Percentiles rank a stretch among this genome's conserved stretches.
Evolutionary conservation across 2,888 invertebrate genomes (phyloP).

Genomic region (Exephanes ischioxanthus): DNA sequence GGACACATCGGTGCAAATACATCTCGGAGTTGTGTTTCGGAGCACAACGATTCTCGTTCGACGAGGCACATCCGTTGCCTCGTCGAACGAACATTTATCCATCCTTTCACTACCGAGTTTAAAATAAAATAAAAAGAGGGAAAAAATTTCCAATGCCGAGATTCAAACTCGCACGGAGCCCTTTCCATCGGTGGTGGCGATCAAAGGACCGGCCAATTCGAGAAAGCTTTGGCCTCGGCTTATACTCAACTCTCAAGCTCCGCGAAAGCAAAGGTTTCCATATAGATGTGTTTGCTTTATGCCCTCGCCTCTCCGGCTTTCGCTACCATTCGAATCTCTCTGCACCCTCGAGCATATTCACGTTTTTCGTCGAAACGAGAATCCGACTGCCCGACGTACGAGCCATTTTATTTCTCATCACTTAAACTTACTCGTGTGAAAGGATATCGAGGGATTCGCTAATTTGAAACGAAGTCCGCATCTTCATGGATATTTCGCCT

Average conservation of each 20-base stretch:
- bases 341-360: slow-evolving; percentile 39
- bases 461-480: slow-evolving; percentile 31
- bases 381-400: slow-evolving; percentile 39
- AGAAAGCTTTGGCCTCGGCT: slow-evolving; percentile 67
- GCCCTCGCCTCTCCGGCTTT: slow-evolving; percentile 37
- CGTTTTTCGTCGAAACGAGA: slow-evolving; percentile 25
- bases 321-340: slow-evolving; percentile 38
- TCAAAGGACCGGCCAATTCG: slow-evolving; percentile 70
- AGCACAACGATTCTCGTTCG: not conserved
- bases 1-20: not conserved
- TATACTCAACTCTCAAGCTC: slow-evolving; percentile 51
- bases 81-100: slow-evolving; percentile 4
- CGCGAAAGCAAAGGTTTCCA: slow-evolving; percentile 59
- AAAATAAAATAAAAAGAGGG: slow-evolving; percentile 43
- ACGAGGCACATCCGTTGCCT: not conserved
- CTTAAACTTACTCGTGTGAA: slow-evolving; percentile 54
- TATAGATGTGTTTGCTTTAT: slow-evolving; percentile 64
- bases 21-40: not conserved
- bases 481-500: slow-evolving; percentile 14
- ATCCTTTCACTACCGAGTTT: slow-evolving; percentile 37
- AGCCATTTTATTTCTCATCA: slow-evolving; percentile 57
- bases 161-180: slow-evolving; percentile 52
- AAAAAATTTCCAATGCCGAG: slow-evolving; percentile 50
- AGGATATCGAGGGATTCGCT: slow-evolving; percentile 24
- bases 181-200: slow-evolving; percentile 64